phyloP scores from a whole-genome alignment of 2,113 vertebrate species.

The Sitta europaea region DNA sequence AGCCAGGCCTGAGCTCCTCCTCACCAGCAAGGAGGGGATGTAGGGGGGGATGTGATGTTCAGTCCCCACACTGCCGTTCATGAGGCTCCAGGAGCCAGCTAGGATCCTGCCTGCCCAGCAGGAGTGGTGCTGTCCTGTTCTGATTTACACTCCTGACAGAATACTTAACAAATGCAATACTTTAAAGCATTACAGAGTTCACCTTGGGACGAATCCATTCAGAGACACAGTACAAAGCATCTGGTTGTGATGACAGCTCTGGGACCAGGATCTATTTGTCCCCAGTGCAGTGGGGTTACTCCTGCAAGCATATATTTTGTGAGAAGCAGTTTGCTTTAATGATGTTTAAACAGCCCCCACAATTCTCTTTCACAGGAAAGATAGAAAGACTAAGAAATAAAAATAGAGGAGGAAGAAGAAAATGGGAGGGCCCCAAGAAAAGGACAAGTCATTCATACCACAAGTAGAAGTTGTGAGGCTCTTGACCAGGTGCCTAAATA shows the following conservation, averaged over 20 bases:
- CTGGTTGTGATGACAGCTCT: slow-evolving; percentile 59
- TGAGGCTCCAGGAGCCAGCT: background rate
- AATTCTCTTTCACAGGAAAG: background rate
- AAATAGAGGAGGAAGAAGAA: background rate
- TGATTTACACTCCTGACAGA: slow-evolving; percentile 68
- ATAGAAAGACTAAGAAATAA: background rate
- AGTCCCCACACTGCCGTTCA: background rate
- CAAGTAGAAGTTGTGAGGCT: background rate
- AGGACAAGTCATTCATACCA: background rate
- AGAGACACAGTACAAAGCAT: slow-evolving; percentile 41
- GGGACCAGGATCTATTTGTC: slow-evolving; percentile 56
- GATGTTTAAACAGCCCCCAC: background rate
- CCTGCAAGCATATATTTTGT: background rate
- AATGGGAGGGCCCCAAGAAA: background rate
- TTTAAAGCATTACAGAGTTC: slow-evolving; percentile 55
- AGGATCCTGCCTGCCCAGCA: background rate
- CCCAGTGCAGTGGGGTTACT: background rate
- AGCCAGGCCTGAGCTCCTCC: background rate
- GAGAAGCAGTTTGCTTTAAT: slow-evolving; percentile 28
- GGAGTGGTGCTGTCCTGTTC: background rate
- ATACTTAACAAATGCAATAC: slow-evolving; percentile 60
- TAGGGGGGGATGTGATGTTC: background rate
- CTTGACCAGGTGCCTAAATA: background rate
- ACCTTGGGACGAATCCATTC: slow-evolving; percentile 45
- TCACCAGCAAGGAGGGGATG: background rate